Conservation (phyloP, 2,888 invertebrate genomes). For the Apotomis turbidana region DNA sequence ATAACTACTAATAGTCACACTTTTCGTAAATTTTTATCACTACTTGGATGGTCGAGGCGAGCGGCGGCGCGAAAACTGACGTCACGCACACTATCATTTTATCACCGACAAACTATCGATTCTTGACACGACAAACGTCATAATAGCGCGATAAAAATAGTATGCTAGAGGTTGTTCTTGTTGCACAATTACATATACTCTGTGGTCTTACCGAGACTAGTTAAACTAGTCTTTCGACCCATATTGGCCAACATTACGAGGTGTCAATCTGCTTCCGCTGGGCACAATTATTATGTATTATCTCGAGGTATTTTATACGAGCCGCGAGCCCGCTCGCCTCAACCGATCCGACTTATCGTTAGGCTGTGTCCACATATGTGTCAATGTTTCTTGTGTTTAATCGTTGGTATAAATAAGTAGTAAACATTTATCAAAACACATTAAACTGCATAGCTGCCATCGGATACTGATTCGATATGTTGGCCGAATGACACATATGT, state of each 20-base stretch:
- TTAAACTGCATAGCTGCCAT: neutral
- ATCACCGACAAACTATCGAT: neutral
- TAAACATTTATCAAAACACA: neutral
- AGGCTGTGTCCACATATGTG: slow-evolving; percentile 47
- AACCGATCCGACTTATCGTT: slow-evolving; percentile 50
- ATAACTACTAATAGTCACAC: slow-evolving; percentile 74
- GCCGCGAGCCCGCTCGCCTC: slow-evolving; percentile 58
- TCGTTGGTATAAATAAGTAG: neutral
- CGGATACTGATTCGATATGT: neutral
- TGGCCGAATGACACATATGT: slow-evolving; percentile 48
- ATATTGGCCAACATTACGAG: slow-evolving; percentile 41
- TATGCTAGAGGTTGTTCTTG: slow-evolving; percentile 16
- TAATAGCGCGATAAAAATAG: slow-evolving; percentile 1
- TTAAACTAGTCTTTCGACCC: slow-evolving; percentile 30
- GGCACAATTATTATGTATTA: slow-evolving; percentile 44
- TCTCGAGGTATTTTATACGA: slow-evolving; percentile 34
- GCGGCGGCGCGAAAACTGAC: slow-evolving; percentile 48
- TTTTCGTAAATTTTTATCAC: slow-evolving; percentile 73
- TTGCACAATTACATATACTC: slow-evolving; percentile 20
- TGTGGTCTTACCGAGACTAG: slow-evolving; percentile 22
- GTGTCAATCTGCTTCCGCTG: slow-evolving; percentile 46
- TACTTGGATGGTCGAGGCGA: slow-evolving; percentile 65
- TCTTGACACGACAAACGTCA: neutral
- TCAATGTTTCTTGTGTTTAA: slow-evolving; percentile 4
- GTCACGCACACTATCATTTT: neutral